A percentile compares a stretch with the other conserved stretches of the same genome.
Conservation (phyloP, 2,797 vertebrate genomes). For the Enteromius fasciolatus region DNA sequence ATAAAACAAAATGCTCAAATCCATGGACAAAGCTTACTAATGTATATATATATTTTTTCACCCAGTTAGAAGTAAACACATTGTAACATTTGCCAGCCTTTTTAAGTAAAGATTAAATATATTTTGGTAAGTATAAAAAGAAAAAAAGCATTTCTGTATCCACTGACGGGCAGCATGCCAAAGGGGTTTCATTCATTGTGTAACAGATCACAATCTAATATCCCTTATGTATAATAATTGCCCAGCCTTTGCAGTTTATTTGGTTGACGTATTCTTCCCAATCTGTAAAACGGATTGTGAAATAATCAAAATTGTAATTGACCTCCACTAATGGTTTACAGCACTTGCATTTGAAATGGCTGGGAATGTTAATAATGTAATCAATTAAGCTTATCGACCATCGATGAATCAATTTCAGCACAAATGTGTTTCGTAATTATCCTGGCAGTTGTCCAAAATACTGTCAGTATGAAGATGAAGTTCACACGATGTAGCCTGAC, state of each 20-base stretch:
- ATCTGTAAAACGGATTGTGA: slow-evolving; percentile 26
- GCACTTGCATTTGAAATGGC: background rate
- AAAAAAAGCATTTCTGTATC: too few relatives aligned
- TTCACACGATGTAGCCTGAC: background rate
- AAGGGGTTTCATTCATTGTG: background rate
- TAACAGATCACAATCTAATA: background rate
- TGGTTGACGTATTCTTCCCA: slow-evolving; percentile 21
- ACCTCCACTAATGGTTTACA: slow-evolving; percentile 27
- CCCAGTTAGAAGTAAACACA: background rate
- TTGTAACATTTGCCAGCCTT: background rate
- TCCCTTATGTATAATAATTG: background rate
- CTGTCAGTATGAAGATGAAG: background rate
- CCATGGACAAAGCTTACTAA: background rate
- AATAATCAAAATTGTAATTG: slow-evolving; percentile 30
- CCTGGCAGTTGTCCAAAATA: background rate
- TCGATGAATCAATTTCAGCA: slow-evolving; percentile 11
- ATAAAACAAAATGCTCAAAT: background rate
- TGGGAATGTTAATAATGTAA: slow-evolving; percentile 25
- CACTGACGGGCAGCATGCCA: background rate
- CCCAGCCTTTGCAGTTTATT: background rate
- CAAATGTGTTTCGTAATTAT: slow-evolving; percentile 21
- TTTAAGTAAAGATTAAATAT: background rate
- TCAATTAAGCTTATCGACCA: slow-evolving; percentile 17
- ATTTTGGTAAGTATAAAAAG: background rate
- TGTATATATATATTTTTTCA: background rate